phyloP scores from a whole-genome alignment of 1,140 invertebrate genomes.

The Plectrocnemia conspersa region DNA sequence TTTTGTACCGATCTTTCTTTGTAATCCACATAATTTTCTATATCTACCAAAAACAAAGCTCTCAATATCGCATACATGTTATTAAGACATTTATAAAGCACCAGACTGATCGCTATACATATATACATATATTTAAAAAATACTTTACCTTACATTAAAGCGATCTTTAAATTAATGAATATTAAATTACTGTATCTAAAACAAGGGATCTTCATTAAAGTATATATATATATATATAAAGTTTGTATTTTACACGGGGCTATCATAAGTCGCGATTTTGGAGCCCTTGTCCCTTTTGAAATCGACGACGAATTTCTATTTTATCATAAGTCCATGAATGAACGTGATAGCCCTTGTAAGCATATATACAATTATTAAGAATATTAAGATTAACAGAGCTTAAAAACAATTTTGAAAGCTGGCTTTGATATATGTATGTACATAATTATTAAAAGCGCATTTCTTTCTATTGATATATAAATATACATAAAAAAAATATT shows the following conservation, averaged over 20 bases:
- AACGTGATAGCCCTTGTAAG: too few species aligned
- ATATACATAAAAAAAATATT: too few species aligned
- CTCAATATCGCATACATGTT: slow-evolving; percentile 17
- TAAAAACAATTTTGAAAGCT: too few species aligned
- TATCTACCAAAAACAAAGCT: slow-evolving; percentile 12
- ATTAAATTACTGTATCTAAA: slow-evolving; percentile 22
- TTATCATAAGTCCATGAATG: too few species aligned
- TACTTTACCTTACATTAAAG: slow-evolving; percentile 27
- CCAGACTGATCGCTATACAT: slow-evolving; percentile 34
- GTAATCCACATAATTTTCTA: slow-evolving; percentile 15
- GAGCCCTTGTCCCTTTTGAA: too few species aligned
- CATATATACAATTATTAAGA: too few species aligned
- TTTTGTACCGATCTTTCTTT: slow-evolving; percentile 33
- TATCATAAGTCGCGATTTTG: too few species aligned
- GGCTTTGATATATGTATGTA: too few species aligned
- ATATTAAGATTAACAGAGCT: too few species aligned
- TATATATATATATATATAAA: slow-evolving; percentile 8
- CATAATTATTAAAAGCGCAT: too few species aligned
- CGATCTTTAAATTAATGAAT: slow-evolving; percentile 31
- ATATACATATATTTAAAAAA: slow-evolving; percentile 28
- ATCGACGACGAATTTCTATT: too few species aligned
- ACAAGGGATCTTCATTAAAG: slow-evolving; percentile 18
- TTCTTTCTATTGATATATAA: too few species aligned
- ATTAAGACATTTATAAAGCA: slow-evolving; percentile 22
- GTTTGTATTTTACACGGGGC: slow-evolving; percentile 6